Evolutionary conservation across 2,797 vertebrate species (phyloP).

Genomic region (Hydrocynus forskahlii): DNA sequence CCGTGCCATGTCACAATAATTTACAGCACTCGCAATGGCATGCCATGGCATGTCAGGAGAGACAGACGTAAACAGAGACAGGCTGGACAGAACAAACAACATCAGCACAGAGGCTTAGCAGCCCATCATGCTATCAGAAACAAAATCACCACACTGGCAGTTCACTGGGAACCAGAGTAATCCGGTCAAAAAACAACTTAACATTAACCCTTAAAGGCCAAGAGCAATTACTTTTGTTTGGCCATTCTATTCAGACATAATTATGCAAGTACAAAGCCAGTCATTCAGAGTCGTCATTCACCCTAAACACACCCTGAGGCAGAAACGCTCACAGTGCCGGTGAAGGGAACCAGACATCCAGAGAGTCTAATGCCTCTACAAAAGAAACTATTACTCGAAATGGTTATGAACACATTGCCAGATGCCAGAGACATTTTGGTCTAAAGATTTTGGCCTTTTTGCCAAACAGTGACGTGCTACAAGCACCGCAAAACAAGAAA

Average conservation of each 20-base stretch:
- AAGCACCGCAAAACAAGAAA: too few relatives aligned
- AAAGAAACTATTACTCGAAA: too few relatives aligned
- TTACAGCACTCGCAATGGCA: not conserved
- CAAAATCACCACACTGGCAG: not conserved
- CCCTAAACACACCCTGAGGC: too few relatives aligned
- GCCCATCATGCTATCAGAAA: not conserved
- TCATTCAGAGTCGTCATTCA: too few relatives aligned
- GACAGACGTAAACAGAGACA: conserved; percentile 35
- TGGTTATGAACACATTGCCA: too few relatives aligned
- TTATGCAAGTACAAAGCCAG: too few relatives aligned
- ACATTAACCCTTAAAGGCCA: not conserved
- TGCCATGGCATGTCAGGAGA: conserved; percentile 32
- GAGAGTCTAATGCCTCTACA: too few relatives aligned
- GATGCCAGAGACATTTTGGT: too few relatives aligned
- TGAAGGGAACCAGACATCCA: too few relatives aligned
- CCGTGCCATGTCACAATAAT: conserved; percentile 24
- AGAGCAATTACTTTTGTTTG: not conserved
- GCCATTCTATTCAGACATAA: not conserved
- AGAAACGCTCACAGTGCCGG: too few relatives aligned
- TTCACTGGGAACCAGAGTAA: not conserved
- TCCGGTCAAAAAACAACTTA: not conserved
- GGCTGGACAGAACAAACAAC: conserved; percentile 35
- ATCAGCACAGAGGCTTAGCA: conserved; percentile 21
- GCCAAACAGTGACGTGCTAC: too few relatives aligned
- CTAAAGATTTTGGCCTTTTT: too few relatives aligned